Evolutionary conservation across 2,888 invertebrate genomes (phyloP), one percentile per base, ranked within the genome.

Genomic region (Adela reaumurella): DNA sequence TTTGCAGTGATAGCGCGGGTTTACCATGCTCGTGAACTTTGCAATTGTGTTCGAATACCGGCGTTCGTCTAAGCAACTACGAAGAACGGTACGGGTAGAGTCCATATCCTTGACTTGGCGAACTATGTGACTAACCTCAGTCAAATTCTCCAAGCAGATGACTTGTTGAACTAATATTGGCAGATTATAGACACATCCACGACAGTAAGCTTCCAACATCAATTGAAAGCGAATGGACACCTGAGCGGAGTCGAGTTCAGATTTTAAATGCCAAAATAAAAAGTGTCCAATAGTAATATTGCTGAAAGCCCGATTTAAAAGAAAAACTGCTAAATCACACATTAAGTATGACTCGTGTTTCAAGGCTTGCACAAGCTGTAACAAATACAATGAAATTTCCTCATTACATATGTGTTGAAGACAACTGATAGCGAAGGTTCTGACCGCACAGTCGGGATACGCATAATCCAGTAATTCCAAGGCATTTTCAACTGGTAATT

Each of bases 251-350:
- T 94, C 90, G 90, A 96, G 93, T 74, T 97, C 96, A 0, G 96
- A 94, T 61, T 92, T 91, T 61, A 5, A 62, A 58, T 96, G 92
- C 97, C 97, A 97, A 68, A 96, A 97, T 52, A 97, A 82, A 65
- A 88, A 92, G 70, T 97, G 96, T 19, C 97, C 97, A 53, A 96
- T 94, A 58, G 90, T 89, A 80, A 91, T 92, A 74, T 96, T 96
- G 58, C 85, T 86, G 56, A 95, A 83, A 0, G 95, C 93, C 51
- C 95, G 81, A 58, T 86, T 83, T 45, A 97, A 74, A 19, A 97
- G 82, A 74, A 96, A 96, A 65, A 89, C 87, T 0, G 92, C 92
- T 55, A 97, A 81, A 64, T 94, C 94, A 64, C 94, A 94, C 67
- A 89, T 89, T 49, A 96, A 80, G 71, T 94, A 95, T 48, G 90